A percentile compares a stretch with the other conserved stretches of the same genome.
Conservation (phyloP, 2,888 invertebrate genomes). For the Stenodera caucasica region DNA sequence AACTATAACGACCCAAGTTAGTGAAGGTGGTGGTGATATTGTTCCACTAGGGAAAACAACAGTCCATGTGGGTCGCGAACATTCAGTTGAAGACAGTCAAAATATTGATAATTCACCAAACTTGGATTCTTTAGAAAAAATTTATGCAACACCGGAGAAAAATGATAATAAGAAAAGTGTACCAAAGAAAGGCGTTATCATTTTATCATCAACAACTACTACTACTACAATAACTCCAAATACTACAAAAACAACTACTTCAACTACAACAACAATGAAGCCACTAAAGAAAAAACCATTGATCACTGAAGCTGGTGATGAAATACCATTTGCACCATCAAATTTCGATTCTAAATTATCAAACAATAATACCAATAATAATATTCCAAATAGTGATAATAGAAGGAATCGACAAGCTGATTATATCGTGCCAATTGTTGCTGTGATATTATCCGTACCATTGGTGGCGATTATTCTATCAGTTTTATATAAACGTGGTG, state of each 20-base stretch:
- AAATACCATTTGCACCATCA: constrained; percentile 5
- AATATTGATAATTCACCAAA: no score
- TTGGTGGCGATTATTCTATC: constrained; percentile 70
- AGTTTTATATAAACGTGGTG: constrained; percentile 68
- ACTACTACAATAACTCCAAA: constrained; percentile 31
- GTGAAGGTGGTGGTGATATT: no score
- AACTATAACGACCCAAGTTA: no score
- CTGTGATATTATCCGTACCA: constrained; percentile 73
- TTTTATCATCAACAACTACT: constrained; percentile 11
- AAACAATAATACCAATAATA: constrained; percentile 9
- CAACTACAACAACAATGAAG: constrained; percentile 11
- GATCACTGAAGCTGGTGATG: constrained; percentile 29
- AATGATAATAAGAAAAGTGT: constrained; percentile 38
- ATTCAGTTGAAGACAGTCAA: no score
- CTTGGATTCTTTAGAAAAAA: background rate
- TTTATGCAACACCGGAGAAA: constrained; percentile 28
- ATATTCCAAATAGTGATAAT: constrained; percentile 46
- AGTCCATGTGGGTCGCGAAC: no score
- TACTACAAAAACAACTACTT: constrained; percentile 45
- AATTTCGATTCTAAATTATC: constrained; percentile 5
- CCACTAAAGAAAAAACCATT: constrained; percentile 25
- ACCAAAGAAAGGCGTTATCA: constrained; percentile 44
- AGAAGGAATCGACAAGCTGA: constrained; percentile 55
- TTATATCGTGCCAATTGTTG: constrained; percentile 74
- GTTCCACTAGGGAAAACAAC: no score